These are phyloP conservation scores for Clarias laeviceps DNA, from an alignment of 2,797 vertebrate genomes.

Conservation along the genomic window DNA sequence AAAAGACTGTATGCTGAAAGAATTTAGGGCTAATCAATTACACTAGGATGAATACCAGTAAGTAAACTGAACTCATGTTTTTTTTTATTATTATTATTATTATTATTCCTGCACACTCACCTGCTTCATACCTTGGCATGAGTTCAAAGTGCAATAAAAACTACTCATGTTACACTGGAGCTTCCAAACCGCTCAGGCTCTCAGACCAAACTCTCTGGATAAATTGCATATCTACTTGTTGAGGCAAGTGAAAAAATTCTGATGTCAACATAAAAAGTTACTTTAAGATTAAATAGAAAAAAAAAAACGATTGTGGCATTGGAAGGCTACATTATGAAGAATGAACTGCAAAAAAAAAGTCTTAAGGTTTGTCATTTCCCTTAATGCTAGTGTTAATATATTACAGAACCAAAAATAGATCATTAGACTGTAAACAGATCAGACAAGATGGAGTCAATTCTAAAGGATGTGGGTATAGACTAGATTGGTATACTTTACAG, in stretches of 20 bases:
- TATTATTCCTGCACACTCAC: conserved; percentile 4
- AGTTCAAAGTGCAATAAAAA: conserved; percentile 24
- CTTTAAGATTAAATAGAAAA: conserved; percentile 17
- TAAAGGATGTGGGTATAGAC: background rate
- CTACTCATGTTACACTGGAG: conserved; percentile 20
- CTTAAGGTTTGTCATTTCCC: background rate
- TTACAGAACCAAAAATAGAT: no score
- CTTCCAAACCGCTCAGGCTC: conserved; percentile 21
- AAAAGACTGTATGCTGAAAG: background rate
- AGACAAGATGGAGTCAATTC: background rate
- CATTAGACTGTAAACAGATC: background rate
- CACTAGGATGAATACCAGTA: background rate
- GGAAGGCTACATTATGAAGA: background rate
- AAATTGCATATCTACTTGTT: conserved; percentile 26
- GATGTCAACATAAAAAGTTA: conserved; percentile 26
- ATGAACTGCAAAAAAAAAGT: background rate
- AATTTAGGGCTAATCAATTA: background rate
- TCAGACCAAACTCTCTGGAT: conserved; percentile 19
- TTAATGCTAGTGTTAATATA: background rate
- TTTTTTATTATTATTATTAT: background rate
- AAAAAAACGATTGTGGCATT: background rate
- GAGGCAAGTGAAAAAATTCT: conserved; percentile 26
- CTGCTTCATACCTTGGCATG: conserved; percentile 16
- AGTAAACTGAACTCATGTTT: background rate
- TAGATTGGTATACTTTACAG: background rate